Evolutionary conservation across 37 sponge, comb jelly and placozoan genomes (phyloP).

Genomic region (Petrosia ficiformis): DNA sequence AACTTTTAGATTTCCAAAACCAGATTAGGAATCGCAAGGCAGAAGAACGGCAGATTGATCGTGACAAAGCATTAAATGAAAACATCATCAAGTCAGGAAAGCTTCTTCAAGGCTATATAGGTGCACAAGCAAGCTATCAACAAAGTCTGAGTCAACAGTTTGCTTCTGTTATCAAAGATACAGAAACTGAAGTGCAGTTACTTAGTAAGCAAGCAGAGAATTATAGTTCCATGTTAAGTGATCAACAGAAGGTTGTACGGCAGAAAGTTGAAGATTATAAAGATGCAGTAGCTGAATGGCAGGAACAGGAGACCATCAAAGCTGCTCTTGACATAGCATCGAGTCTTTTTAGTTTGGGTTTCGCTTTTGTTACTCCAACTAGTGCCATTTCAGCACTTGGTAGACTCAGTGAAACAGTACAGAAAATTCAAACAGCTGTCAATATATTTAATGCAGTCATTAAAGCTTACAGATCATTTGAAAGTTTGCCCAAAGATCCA

Average conservation of each 20-base stretch:
- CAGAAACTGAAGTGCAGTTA: background rate
- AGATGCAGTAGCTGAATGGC: constrained; percentile 1
- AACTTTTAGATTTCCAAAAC: background rate
- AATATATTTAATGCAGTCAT: constrained; percentile 10
- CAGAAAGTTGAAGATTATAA: background rate
- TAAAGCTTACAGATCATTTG: background rate
- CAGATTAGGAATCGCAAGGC: constrained; percentile 13
- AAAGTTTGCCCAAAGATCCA: background rate
- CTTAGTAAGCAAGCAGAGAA: background rate
- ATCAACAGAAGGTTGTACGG: background rate
- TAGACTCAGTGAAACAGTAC: constrained; percentile 1
- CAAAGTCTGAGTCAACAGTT: too few relatives aligned
- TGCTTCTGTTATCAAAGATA: background rate
- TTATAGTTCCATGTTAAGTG: background rate
- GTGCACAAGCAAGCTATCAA: too few relatives aligned
- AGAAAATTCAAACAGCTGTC: background rate
- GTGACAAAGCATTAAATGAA: constrained; percentile 1
- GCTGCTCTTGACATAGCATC: constrained; percentile 13
- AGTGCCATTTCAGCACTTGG: background rate
- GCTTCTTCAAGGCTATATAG: background rate
- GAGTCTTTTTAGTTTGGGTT: background rate
- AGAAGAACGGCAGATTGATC: constrained; percentile 16
- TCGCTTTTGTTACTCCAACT: background rate
- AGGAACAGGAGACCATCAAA: constrained; percentile 3
- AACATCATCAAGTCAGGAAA: constrained; percentile 15